Conservation (phyloP, 2,797 vertebrate species). For the Delichon dasypus region DNA sequence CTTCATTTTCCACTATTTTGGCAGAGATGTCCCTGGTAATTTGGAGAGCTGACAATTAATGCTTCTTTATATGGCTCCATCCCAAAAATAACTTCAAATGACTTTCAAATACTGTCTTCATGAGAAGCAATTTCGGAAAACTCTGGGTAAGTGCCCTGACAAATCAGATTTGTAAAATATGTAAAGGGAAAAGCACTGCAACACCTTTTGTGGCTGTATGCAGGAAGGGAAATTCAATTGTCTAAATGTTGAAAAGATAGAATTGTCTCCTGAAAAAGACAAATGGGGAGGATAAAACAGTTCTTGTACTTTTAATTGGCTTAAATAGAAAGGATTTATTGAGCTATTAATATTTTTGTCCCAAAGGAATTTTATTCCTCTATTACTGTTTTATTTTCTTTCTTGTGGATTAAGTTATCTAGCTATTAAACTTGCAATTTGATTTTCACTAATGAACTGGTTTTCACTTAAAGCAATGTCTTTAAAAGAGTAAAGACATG, state of each 20-base stretch:
- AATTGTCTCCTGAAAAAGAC: background rate
- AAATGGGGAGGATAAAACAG: background rate
- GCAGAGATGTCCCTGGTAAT: background rate
- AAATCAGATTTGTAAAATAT: background rate
- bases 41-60: constrained; percentile 36
- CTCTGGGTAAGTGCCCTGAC: background rate
- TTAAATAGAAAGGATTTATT: background rate
- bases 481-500: background rate
- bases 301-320: background rate
- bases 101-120: constrained; percentile 36
- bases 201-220: background rate
- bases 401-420: background rate
- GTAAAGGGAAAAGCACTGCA: background rate
- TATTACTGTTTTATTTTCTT: background rate
- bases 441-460: background rate
- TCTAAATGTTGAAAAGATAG: background rate
- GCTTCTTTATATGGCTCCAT: background rate
- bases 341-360: background rate
- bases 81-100: constrained; percentile 29
- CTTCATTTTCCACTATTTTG: background rate
- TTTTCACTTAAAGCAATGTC: background rate
- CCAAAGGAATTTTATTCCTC: background rate
- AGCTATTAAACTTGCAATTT: background rate
- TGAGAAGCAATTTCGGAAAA: background rate
- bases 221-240: background rate